Evolutionary conservation across 2,888 invertebrate genomes (phyloP), one percentile per base, ranked within the genome.

Genomic region (Drosophila siamana): DNA sequence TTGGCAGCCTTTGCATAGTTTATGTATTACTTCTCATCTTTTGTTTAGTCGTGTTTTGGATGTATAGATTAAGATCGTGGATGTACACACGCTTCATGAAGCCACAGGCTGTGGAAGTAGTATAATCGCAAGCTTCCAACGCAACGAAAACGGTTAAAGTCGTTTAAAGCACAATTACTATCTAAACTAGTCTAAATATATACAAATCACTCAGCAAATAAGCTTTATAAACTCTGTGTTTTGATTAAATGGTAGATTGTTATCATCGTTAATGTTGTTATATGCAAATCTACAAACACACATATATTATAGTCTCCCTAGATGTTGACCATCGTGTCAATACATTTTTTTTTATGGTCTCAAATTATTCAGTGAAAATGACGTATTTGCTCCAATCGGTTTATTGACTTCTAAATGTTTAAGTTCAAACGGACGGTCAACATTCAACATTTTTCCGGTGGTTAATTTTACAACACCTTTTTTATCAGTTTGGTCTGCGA

Each of bases 1-100:
- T 80, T n/a, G 51, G 77, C 13, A 78, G 88, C 2, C 57, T 84
- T 4, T 52, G 86, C 8, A 88, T 83, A 4, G 77, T 85, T 22
- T 41, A 84, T 15, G 59, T 60, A 2, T 8, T 90, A 16, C 28
- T 80, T 0, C 19, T 90, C 7, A 19, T 75, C 0, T 80, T 90
- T 19, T 73, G 76, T 33, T 30, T 88, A 6, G 6, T 90, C 4
- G 47, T 90, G 5, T 91, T 90, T 15, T 65, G 77, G 56, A 71
- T 83, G 5, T 86, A 80, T 26, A 64, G 61, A 43, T 8, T 80
- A 0, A 47, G 86, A 9, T 1, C 59, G 0, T 69, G 72, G 26
- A 40, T 86, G 15, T 26, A 55, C 1, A 30, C 41, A 13, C 30
- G 83, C 2, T 71, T 73, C 24, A 13, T 36, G 0, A 65, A 64